Evolutionary conservation across 2,113 vertebrate genomes (phyloP), one percentile per base, ranked within the genome.

Genomic region (Microcebus tavaratra): DNA sequence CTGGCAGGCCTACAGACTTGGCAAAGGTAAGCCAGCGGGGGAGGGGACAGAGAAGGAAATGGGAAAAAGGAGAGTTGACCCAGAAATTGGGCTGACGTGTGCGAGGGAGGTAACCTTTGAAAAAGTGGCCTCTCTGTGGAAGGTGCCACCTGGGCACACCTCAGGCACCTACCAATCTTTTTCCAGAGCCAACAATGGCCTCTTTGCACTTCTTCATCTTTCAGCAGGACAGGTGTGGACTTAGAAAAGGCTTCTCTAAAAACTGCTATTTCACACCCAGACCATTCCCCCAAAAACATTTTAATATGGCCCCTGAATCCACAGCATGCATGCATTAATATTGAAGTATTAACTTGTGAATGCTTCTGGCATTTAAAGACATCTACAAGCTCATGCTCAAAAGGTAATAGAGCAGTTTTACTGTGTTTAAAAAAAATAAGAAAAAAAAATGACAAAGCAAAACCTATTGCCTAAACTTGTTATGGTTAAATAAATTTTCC

Each of bases 401-500:
- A 80, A 59, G 82, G 70, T 23, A 78, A 94, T 42, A 70, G 68
- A 45, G 31, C 80, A 85, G 70, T 81, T 96, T 86, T 53, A 48
- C 84, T 76, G 63, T 50, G 36, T 79, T 59, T 63, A 12, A 36
- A 91, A 87, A 53, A 70, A n/a, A 7, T 17, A 65, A 55, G 36
- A 72, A 50, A 27, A 63, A 42, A 6, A 23, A 83, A 68, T 45
- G 18, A 78, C 27, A 95, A 92, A 94, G n/a, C 15, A 42, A 83
- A 91, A 72, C 25, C 57, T 8, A 36, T 31, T 88, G 57, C 63
- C 57, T 20, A 20, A 84, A 85, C 59, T 87, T 94, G n/a, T 27
- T 78, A 55, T 90, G 72, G 29, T 81, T 92, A 90, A 93, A 50
- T 80, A 13, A 93, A 91, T 94, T 95, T 95, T 96, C 36, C 50